A percentile compares a stretch with the other conserved stretches of the same genome.
Evolutionary conservation across 1,140 invertebrate genomes (phyloP).

Genomic region (Adelges cooleyi): DNA sequence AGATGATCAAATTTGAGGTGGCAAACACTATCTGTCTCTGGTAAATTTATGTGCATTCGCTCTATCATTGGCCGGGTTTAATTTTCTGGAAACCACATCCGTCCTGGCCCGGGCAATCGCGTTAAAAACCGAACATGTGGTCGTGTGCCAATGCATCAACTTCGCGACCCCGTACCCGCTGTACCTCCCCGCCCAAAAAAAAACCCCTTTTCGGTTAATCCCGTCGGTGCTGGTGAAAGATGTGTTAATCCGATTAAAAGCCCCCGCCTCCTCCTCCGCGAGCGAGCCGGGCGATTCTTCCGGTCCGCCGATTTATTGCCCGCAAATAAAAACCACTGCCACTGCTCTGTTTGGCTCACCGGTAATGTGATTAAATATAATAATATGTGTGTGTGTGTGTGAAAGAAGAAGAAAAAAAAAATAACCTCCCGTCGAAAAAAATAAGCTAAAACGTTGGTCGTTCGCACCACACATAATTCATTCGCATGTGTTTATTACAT

Average conservation of each 20-base stretch:
- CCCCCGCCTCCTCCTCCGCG: not conserved
- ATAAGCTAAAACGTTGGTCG: too few species aligned
- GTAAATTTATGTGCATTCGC: conserved; percentile 22
- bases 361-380: conserved; percentile 17
- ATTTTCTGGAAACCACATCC: conserved; percentile 7
- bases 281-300: not conserved
- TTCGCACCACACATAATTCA: too few species aligned
- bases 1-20: not conserved
- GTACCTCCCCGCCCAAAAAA: not conserved
- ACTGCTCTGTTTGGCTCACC: not conserved
- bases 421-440: not conserved
- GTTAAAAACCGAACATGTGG: conserved; percentile 28
- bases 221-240: conserved; percentile 1
- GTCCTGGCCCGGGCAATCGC: not conserved
- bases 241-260: conserved; percentile 26
- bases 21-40: not conserved
- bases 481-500: too few species aligned
- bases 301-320: conserved; percentile 15
- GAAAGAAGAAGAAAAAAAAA: not conserved
- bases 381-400: too few species aligned
- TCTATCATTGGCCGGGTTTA: conserved; percentile 17
- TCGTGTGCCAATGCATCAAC: conserved; percentile 19
- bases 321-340: not conserved
- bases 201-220: conserved; percentile 21
- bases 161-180: not conserved